Percentiles rank a stretch among this genome's conserved stretches.
phyloP scores from a whole-genome alignment of 2,113 vertebrate species.

The Eretmodus cyanostictus region DNA sequence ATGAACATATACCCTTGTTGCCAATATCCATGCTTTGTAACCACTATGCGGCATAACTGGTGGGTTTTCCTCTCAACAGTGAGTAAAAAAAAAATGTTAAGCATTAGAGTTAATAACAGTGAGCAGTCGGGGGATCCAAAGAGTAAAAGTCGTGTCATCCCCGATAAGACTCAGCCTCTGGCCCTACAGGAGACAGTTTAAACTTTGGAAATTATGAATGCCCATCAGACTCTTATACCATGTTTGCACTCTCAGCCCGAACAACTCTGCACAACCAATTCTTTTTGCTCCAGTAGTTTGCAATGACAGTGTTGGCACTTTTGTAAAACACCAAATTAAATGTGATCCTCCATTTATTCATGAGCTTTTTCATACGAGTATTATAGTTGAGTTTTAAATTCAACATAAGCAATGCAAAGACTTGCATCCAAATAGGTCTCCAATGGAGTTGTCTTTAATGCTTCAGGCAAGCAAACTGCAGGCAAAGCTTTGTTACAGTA shows the following conservation, averaged over 20 bases:
- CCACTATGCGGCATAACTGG: not conserved
- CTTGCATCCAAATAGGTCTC: not conserved
- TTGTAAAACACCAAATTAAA: conserved; percentile 42
- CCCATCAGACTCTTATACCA: conserved; percentile 12
- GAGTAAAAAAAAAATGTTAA: not conserved
- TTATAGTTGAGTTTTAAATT: not conserved
- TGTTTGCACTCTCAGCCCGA: conserved; percentile 9
- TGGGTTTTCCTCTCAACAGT: not conserved
- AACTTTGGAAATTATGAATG: conserved; percentile 49
- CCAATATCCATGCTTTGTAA: not conserved
- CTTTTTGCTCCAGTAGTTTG: conserved; percentile 13
- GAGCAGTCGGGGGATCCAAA: conserved; percentile 14
- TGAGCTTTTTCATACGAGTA: not conserved
- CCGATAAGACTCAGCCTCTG: conserved; percentile 49
- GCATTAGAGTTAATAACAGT: conserved; percentile 33
- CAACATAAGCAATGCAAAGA: not conserved
- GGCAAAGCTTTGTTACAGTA: not conserved
- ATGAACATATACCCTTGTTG: not conserved
- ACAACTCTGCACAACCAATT: conserved; percentile 1
- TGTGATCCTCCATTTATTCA: conserved; percentile 38
- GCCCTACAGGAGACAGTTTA: conserved; percentile 44
- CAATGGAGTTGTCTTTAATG: not conserved
- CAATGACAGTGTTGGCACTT: conserved; percentile 14
- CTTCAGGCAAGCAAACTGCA: not conserved
- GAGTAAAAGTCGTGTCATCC: conserved; percentile 45